Evolutionary conservation across 2,888 invertebrate species (phyloP).

Genomic region (Leucoptera coffeella): DNA sequence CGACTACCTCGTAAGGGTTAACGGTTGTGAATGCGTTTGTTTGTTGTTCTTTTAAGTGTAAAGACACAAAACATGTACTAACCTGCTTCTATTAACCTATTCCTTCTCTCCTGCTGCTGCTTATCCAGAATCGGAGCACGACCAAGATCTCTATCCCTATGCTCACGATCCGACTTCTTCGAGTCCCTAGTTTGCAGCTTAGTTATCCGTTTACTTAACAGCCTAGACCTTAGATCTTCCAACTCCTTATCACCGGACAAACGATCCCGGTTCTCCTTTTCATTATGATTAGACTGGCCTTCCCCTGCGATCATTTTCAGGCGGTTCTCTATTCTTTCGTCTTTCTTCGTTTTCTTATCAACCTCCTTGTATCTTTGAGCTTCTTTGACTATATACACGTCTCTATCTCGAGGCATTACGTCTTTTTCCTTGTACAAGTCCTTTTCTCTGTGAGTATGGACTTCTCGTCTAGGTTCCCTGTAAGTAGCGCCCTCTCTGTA

Average conservation of each 20-base stretch:
- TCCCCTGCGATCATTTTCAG: constrained; percentile 31
- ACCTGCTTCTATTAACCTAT: constrained; percentile 66
- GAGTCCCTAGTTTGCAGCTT: constrained; percentile 52
- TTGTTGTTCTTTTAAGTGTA: too few relatives aligned
- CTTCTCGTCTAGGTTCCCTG: constrained; percentile 10
- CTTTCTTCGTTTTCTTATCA: constrained; percentile 21
- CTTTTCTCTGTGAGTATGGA: constrained; percentile 18
- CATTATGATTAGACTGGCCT: constrained; percentile 16
- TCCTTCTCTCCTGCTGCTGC: constrained; percentile 56
- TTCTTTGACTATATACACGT: constrained; percentile 18
- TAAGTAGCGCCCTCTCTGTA: constrained; percentile 9
- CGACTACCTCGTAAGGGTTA: too few relatives aligned
- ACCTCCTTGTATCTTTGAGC: constrained; percentile 32
- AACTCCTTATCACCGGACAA: constrained; percentile 56
- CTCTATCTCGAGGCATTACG: constrained; percentile 14
- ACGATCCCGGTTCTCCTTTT: constrained; percentile 43
- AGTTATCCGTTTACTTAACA: constrained; percentile 62
- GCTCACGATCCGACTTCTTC: constrained; percentile 35
- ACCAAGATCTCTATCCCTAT: constrained; percentile 31
- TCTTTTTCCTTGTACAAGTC: constrained; percentile 23
- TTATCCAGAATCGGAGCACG: constrained; percentile 34
- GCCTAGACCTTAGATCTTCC: constrained; percentile 69
- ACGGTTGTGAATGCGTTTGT: too few relatives aligned
- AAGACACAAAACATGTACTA: constrained; percentile 11
- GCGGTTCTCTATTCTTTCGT: constrained; percentile 34